Percentiles rank a stretch among this genome's conserved stretches.
Evolutionary conservation across 2,888 invertebrate genomes (phyloP).

Genomic region (Himalopsyche kuldschensis): DNA sequence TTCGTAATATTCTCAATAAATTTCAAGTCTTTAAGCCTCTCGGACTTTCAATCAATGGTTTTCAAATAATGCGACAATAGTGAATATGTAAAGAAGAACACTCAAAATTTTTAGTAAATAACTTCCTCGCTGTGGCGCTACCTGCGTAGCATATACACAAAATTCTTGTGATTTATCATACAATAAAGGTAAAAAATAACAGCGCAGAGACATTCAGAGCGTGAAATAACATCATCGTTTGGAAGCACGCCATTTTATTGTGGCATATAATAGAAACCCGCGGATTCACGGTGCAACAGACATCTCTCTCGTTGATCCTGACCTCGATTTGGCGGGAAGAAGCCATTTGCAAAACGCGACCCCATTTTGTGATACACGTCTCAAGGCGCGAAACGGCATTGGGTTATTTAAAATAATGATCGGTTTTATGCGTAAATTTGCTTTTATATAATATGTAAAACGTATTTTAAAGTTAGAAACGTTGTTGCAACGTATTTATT

Average conservation of each 20-base stretch:
- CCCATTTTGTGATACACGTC: conserved; percentile 7
- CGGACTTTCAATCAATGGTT: no score
- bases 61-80: no score
- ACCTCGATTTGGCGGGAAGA: conserved; percentile 20
- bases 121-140: no score
- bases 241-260: conserved; percentile 6
- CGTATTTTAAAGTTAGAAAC: no score
- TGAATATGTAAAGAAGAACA: no score
- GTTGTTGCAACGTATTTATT: no score
- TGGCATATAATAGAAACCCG: not conserved
- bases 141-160: not conserved
- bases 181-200: not conserved
- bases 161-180: not conserved
- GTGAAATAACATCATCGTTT: conserved; percentile 18
- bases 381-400: conserved; percentile 4
- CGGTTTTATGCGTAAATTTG: not conserved
- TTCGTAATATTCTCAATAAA: no score
- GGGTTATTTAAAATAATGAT: not conserved
- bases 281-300: not conserved
- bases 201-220: not conserved
- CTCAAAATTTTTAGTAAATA: no score
- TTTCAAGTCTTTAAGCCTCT: no score
- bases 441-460: no score
- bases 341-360: conserved; percentile 9
- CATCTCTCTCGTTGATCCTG: conserved; percentile 15